Evolutionary conservation across 2,888 invertebrate species (phyloP), one percentile per base, ranked within the genome.

Genomic region (Dolomedes plantarius): DNA sequence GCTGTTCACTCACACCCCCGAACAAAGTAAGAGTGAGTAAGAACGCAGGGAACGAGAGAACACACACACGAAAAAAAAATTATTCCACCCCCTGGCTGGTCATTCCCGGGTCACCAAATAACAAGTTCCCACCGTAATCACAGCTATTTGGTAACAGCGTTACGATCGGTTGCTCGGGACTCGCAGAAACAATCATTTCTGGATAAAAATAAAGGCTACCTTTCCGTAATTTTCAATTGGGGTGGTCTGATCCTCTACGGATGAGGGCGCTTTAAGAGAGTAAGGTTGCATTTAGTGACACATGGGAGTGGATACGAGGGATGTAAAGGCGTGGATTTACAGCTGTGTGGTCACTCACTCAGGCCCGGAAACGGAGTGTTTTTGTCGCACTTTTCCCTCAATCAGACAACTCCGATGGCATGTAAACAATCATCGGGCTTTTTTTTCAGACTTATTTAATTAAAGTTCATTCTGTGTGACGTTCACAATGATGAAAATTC

Each of bases 201-300:
- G 46, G 2, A 16, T 11, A 56, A 56, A 56, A 56, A 56, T 56
- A 56, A 56, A 56, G 56, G 56, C 56, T 56, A 23, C 23, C 56
- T 23, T 56, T 56, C 23, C 56, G 56, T 56, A 23, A 56, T 23
- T 56, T 56, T 23, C 56, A 56, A 67, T n/a, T 29, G 23, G 76
- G 82, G 76, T 76, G 82, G 82, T 82, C 76, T 41, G 23, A 23
- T 16, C 29, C 32, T 71, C 62, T 65, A 74, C 69, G 82, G 69
- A 39, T 71, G 82, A 72, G n/a, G 64, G 65, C 13, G 5, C 71
- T 64, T 39, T 28, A 19, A 41, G 62, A 56, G 31, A 13, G 28
- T 64, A 62, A 39, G 71, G 82, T 39, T 56, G 64, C 71, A 46
- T 83, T 76, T 71, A 65, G 62, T 50, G 65, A 36, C 39, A 64